Base-by-base conservation (phyloP, 2,113 vertebrate genomes). In the Cricetomys ansorgei region DNA sequence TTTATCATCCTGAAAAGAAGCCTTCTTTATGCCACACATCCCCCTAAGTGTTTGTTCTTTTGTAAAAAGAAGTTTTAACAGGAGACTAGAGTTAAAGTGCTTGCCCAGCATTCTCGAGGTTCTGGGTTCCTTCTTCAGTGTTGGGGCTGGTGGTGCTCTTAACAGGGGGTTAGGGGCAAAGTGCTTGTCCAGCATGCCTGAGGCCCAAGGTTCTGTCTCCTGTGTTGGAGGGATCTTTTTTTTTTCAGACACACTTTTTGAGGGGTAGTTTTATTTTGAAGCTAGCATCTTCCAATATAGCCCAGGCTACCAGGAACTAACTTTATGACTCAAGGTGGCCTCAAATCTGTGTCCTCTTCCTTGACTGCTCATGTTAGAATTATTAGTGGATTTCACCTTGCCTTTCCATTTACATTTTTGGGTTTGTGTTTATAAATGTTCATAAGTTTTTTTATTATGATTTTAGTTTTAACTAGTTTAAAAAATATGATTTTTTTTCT, bases 401-500 rank as follows among this genome's bases (percentile, higher is more conserved):
- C 55, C 13, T 57, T 40, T 57, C 23, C 37, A 79, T 53, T 79
- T 79, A 79, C 34, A 53, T 79, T 53, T 53, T 37, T 79, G 76
- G 53, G 17, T 79, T 79, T 77, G 75, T 79, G 7, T 53, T 50
- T 53, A 31, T 77, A 77, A 50, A 53, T 16, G 13, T 77, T 50
- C 50, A 53, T 37, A 40, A 76, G 64, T 80, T 48, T 92, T 5
- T 90, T 10, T 16, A 37, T 79, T 48, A 29, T 48, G 43, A 75
- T 48, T 37, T 37, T 90, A 76, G 21, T 87, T 96, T 94, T 86
- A 57, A 81, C 21, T n/a, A 83, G 7, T 86, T 93, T 89, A 40
- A 94, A 94, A 92, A 80, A 73, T 57, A 88, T 86, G 4, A 83
- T 64, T 57, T 57, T 91, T 89, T 85, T 92, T 89, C 69, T 94